These are phyloP conservation scores for Apamea monoglypha DNA, from an alignment of 2,888 invertebrate species.

Conservation along the genomic window DNA sequence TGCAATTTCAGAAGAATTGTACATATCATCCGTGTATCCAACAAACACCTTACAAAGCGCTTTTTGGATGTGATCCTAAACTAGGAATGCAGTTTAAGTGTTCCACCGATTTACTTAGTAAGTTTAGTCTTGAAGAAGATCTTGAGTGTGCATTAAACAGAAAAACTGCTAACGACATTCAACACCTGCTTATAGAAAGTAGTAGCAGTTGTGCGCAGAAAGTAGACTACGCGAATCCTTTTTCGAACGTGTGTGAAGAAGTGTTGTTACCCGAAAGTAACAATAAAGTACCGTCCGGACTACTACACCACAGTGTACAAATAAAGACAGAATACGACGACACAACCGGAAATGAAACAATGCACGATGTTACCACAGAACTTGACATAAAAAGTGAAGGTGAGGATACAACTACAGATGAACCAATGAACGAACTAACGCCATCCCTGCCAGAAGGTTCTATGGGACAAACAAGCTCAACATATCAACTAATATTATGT, in stretches of 20 bases:
- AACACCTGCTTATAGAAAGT: neutral
- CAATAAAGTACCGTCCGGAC: neutral
- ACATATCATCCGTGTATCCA: conserved; percentile 5
- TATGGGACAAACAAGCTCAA: neutral
- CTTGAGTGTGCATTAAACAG: conserved; percentile 5
- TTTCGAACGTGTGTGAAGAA: conserved; percentile 13
- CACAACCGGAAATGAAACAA: neutral
- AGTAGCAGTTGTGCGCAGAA: neutral
- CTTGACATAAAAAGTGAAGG: conserved; percentile 4
- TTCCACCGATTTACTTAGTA: neutral
- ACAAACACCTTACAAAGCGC: conserved; percentile 31
- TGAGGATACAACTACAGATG: neutral
- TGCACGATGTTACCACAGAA: neutral
- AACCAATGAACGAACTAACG: conserved; percentile 2
- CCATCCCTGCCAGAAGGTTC: neutral
- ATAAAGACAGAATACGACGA: conserved; percentile 21
- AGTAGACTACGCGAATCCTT: conserved; percentile 2
- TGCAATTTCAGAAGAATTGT: conserved; percentile 43
- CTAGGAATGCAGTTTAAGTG: neutral
- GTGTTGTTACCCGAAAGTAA: neutral
- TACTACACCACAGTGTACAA: neutral
- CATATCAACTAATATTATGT: neutral
- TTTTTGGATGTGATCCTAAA: conserved; percentile 41
- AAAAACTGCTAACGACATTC: neutral
- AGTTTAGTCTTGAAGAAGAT: conserved; percentile 31